Evolutionary conservation across 1,140 invertebrate species (phyloP), one percentile per base, ranked within the genome.

Genomic region (Saccostrea cuccullata): DNA sequence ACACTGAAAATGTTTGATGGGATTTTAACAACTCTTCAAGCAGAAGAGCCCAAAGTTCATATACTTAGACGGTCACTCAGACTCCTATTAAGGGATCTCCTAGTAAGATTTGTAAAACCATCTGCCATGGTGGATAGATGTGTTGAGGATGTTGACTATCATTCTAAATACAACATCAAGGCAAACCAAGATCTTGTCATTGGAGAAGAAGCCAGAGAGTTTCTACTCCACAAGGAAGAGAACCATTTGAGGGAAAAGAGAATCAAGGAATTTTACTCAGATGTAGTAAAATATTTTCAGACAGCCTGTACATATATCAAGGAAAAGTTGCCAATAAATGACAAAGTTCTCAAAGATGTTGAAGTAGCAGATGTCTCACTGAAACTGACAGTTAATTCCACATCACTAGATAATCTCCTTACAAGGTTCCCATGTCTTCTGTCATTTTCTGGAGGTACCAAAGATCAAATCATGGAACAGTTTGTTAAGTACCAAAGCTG

Each of bases 1-100:
- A 87, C 88, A 1, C 70, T 91, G 13, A 36, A 88, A 67, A 67
- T 90, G 17, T 90, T 86, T 90, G 88, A 90, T 86, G 58, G 64
- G 8, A 55, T 90, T 13, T 64, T 89, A 30, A 17, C 47, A 17
- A 86, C 70, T 55, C 60, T 91, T 9, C 87, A 91, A 82, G 26
- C 88, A 15, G 83, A 90, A 5, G 90, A 88, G 3, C 90, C 90
- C 30, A 64, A 85, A 64, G 89, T 91, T 84, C 89, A 91, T 67
- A 17, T 84, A 9, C 56, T 91, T 55, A n/a, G 26, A 47, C 23
- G 67, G n/a, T 30, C 40, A n/a, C 36, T 91, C 40, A 23, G 86
- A 17, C 83, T 40, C 23, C 60, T 91, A 15, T 15, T 90, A 40
- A 70, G 85, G 26, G 86, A 89, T n/a, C 23, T 91, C 17, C 13